Evolutionary conservation across 2,888 invertebrate species (phyloP), one percentile per base, ranked within the genome.

Genomic region (Lithophane leautieri): DNA sequence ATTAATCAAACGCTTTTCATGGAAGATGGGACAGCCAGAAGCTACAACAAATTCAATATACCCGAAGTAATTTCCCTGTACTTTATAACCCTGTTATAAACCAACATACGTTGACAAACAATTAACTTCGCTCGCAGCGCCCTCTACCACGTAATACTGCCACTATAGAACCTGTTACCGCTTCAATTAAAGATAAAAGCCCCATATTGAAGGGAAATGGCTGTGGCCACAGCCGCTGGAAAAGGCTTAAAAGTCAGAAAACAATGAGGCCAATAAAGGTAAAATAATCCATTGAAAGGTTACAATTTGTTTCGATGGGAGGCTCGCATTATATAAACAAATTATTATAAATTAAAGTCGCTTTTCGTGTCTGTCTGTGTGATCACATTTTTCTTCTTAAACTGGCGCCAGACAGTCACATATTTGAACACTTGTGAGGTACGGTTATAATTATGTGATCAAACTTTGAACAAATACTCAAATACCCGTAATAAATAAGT

Each of bases 141-240:
- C 71, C 71, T 68, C 52, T 52, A 44, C 44, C 47, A 50, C 54
- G 9, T 8, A 60, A 67, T 28, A 52, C n/a, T 8, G 50, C 14
- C 62, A 56, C 40, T 71, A 50, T 50, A 1, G 22, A 76, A 76
- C 71, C 76, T 66, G 54, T 84, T 62, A 85, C 81, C 70, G 61
- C 58, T 65, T 73, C 68, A 83, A 83, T 85, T 85, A 85, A 69
- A 77, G 85, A 71, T 83, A 84, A 81, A 82, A 83, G 84, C 70
- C 42, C 56, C 8, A 63, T 81, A 73, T 70, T 63, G 67, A 56
- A 42, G 40, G 54, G 42, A 11, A 66, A 12, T 40, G 54, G 58
- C 16, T 70, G 65, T 81, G 82, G 11, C 70, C 65, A 28, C 68
- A 54, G 40, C 11, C 28, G n/a, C 44, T 52, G 22, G 11, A 11